phyloP scores from a whole-genome alignment of 2,797 vertebrate species.

The Atherinosoma microstoma region DNA sequence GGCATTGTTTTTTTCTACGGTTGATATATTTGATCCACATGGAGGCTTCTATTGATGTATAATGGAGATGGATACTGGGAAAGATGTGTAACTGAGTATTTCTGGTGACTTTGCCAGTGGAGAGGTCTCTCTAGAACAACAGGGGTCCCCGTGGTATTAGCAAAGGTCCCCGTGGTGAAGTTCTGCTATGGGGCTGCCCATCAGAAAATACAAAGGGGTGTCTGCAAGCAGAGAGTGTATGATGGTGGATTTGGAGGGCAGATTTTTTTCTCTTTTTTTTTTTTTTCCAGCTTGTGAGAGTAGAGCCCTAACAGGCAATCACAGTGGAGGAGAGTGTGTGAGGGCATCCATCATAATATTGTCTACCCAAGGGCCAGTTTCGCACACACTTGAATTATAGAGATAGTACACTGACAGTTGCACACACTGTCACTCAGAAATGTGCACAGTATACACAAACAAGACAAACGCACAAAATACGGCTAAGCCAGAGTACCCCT shows the following conservation, averaged over 20 bases:
- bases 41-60: slow-evolving; percentile 22
- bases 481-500: slow-evolving; percentile 46
- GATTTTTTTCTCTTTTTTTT: slow-evolving; percentile 57
- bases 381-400: slow-evolving; percentile 76
- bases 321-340: slow-evolving; percentile 67
- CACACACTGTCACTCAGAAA: slow-evolving; percentile 75
- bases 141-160: slow-evolving; percentile 58
- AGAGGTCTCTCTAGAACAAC: slow-evolving; percentile 72
- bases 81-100: slow-evolving; percentile 56
- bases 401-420: slow-evolving; percentile 72
- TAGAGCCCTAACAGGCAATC: slow-evolving; percentile 74
- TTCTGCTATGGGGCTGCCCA: slow-evolving; percentile 60
- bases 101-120: slow-evolving; percentile 75
- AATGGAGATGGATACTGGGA: slow-evolving; percentile 46
- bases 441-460: slow-evolving; percentile 58
- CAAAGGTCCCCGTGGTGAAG: slow-evolving; percentile 63
- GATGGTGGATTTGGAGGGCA: slow-evolving; percentile 70
- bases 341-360: slow-evolving; percentile 81
- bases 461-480: slow-evolving; percentile 49
- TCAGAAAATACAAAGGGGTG: slow-evolving; percentile 59
- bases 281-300: slow-evolving; percentile 59
- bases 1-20: slow-evolving; percentile 30
- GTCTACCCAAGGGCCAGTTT: slow-evolving; percentile 75
- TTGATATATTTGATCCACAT: slow-evolving; percentile 36
- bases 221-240: slow-evolving; percentile 43